Percentiles rank a stretch among this genome's conserved stretches.
Conservation (phyloP, 2,888 invertebrate genomes). For the Microchrysa polita region DNA sequence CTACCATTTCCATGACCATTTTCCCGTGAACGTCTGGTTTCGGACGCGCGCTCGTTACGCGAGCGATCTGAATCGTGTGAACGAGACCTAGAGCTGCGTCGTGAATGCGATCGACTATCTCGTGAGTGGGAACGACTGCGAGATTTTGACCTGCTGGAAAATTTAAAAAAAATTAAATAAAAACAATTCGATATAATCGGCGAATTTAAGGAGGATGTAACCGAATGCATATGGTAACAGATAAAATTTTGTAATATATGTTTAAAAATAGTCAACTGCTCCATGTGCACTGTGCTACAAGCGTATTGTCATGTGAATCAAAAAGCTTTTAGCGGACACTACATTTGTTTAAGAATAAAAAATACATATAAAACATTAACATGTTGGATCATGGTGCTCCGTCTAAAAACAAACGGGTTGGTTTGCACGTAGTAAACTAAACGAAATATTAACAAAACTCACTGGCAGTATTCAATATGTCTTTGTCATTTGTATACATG, state of each 20-base stretch:
- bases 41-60: slow-evolving; percentile 8
- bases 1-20: slow-evolving; percentile 45
- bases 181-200: too few relatives aligned
- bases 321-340: not conserved
- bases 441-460: slow-evolving; percentile 47
- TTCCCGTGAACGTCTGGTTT: slow-evolving; percentile 42
- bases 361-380: too few relatives aligned
- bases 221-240: too few relatives aligned
- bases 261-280: too few relatives aligned
- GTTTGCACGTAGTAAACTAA: slow-evolving; percentile 45
- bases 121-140: slow-evolving; percentile 75
- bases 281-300: too few relatives aligned
- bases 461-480: slow-evolving; percentile 40
- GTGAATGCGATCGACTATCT: slow-evolving; percentile 65
- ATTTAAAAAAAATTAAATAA: not conserved
- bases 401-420: slow-evolving; percentile 27
- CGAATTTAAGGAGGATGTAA: too few relatives aligned
- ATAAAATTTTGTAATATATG: too few relatives aligned
- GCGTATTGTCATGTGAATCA: not conserved
- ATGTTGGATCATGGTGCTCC: slow-evolving; percentile 2
- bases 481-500: slow-evolving; percentile 34
- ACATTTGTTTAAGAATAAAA: too few relatives aligned
- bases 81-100: slow-evolving; percentile 60
- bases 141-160: slow-evolving; percentile 57
- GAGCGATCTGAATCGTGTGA: slow-evolving; percentile 58